These are phyloP conservation scores for Chaetura pelagica DNA, from an alignment of 2,113 vertebrate species.

Conservation along the genomic window DNA sequence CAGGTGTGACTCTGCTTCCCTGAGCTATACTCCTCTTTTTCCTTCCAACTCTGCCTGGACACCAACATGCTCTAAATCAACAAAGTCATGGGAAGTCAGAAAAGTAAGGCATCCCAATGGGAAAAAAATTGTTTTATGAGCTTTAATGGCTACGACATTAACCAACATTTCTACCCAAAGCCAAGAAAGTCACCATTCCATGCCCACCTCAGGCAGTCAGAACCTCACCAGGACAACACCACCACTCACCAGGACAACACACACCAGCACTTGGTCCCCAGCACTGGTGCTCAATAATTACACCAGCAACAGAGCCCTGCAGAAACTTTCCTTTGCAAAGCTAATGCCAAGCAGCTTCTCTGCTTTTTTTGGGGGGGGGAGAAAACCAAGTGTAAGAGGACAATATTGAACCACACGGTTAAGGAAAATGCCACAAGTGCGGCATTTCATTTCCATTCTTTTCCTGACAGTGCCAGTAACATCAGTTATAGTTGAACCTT, in stretches of 20 bases:
- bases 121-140: background rate
- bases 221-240: background rate
- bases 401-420: accelerated
- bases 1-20: background rate
- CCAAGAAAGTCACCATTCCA: background rate
- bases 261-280: background rate
- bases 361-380: background rate
- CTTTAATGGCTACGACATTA: background rate
- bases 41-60: background rate
- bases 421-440: background rate
- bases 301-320: background rate
- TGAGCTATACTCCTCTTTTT: background rate
- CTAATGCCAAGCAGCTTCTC: background rate
- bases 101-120: background rate
- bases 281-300: background rate
- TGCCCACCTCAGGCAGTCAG: background rate
- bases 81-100: background rate
- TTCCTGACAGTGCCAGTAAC: background rate
- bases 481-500: background rate
- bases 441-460: background rate
- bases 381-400: background rate
- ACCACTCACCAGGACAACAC: too few relatives aligned
- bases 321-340: background rate
- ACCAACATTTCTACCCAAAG: background rate
- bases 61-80: background rate